Evolutionary conservation across 1,140 invertebrate genomes (phyloP).

Genomic region (Nomia melanderi): DNA sequence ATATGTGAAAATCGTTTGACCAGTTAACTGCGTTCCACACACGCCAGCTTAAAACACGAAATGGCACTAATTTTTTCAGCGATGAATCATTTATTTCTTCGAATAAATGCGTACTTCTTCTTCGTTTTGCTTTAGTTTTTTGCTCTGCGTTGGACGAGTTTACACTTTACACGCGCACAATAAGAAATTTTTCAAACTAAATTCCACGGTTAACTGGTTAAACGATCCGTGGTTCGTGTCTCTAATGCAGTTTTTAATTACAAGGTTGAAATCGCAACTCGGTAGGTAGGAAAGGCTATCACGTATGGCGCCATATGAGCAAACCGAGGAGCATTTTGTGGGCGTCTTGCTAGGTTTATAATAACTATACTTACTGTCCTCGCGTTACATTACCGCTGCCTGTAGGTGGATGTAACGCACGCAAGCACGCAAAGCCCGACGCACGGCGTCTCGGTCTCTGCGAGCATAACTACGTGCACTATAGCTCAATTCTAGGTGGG

Average conservation of each 20-base stretch:
- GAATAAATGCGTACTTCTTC: too few relatives aligned
- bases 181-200: too few relatives aligned
- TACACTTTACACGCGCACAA: too few relatives aligned
- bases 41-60: too few relatives aligned
- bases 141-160: too few relatives aligned
- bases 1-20: background rate
- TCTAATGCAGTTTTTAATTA: constrained; percentile 35
- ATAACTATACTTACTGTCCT: constrained; percentile 66
- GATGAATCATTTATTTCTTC: too few relatives aligned
- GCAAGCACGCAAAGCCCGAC: constrained; percentile 54
- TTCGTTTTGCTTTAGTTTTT: too few relatives aligned
- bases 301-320: background rate
- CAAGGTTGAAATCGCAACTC: too few relatives aligned
- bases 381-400: constrained; percentile 25
- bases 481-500: constrained; percentile 50
- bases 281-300: constrained; percentile 5
- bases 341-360: constrained; percentile 43
- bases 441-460: constrained; percentile 22
- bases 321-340: constrained; percentile 42
- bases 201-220: too few relatives aligned
- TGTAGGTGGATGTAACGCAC: constrained; percentile 38
- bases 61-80: too few relatives aligned
- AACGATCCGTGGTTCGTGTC: background rate
- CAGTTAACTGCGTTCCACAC: too few relatives aligned
- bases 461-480: constrained; percentile 34